Evolutionary conservation across 2,113 vertebrate genomes (phyloP).

Genomic region (Phalacrocorax carbo): DNA sequence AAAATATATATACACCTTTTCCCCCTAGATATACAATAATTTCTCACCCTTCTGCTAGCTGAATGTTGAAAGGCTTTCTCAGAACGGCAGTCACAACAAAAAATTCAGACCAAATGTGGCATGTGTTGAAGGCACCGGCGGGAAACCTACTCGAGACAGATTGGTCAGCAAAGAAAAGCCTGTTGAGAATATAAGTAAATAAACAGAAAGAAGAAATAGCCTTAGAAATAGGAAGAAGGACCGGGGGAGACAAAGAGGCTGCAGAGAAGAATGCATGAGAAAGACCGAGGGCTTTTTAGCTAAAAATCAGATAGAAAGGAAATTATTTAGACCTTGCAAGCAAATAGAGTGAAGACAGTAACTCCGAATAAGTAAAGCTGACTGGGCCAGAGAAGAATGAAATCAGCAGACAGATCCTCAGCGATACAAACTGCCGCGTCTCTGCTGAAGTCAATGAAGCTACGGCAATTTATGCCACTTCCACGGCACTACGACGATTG

Average conservation of each 20-base stretch:
- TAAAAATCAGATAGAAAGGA: conserved; percentile 15
- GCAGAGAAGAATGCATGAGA: background rate
- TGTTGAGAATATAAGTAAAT: background rate
- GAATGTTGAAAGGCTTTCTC: background rate
- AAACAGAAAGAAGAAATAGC: background rate
- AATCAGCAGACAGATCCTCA: background rate
- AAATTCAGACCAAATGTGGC: background rate
- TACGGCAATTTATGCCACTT: background rate
- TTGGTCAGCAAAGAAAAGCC: background rate
- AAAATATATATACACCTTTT: background rate
- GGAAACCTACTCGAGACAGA: background rate
- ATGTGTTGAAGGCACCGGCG: background rate
- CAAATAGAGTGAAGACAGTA: conserved; percentile 17
- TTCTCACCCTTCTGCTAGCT: background rate
- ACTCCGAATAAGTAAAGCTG: conserved; percentile 35
- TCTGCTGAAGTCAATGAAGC: conserved; percentile 24
- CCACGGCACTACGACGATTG: background rate
- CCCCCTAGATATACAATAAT: background rate
- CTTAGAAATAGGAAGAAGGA: background rate
- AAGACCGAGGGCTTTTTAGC: conserved; percentile 13
- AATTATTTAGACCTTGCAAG: conserved; percentile 24
- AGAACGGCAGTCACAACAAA: background rate
- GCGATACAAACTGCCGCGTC: background rate
- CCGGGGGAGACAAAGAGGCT: background rate
- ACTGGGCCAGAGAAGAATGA: conserved; percentile 40